These are phyloP conservation scores for Lagocephalus sceleratus DNA, from an alignment of 2,797 vertebrate genomes.

Conservation along the genomic window DNA sequence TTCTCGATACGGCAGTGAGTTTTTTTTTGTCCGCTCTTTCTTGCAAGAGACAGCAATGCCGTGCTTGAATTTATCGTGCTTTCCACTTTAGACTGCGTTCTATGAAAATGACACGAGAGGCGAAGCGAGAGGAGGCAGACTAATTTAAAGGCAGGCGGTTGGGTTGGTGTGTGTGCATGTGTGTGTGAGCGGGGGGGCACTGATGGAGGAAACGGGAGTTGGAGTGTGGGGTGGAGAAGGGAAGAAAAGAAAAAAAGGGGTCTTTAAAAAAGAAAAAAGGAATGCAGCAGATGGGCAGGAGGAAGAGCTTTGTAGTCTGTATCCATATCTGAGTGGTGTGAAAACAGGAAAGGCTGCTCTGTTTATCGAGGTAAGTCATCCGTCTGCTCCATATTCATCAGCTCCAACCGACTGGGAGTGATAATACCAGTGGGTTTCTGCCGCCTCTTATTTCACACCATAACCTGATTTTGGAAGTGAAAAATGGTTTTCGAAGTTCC, in stretches of 20 bases:
- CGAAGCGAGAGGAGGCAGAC: conserved; percentile 34
- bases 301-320: conserved; percentile 55
- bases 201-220: conserved; percentile 21
- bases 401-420: conserved; percentile 64
- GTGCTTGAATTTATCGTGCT: conserved; percentile 59
- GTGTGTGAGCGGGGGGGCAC: conserved; percentile 17
- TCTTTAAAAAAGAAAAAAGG: conserved; percentile 52
- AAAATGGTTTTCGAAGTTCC: conserved; percentile 2
- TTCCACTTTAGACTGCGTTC: conserved; percentile 42
- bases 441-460: conserved; percentile 64
- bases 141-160: conserved; percentile 47
- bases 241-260: conserved; percentile 20
- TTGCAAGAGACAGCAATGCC: conserved; percentile 37
- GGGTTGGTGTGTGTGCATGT: too few species aligned
- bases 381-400: conserved; percentile 40
- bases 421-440: conserved; percentile 65
- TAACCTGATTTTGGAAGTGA: conserved; percentile 46
- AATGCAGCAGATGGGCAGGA: conserved; percentile 42
- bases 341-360: conserved; percentile 58
- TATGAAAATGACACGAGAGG: conserved; percentile 54
- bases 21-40: conserved; percentile 38
- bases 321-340: conserved; percentile 71
- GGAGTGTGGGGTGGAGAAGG: conserved; percentile 20
- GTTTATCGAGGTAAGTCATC: conserved; percentile 63
- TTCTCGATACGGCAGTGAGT: conserved; percentile 39